Conservation (phyloP, 2,797 vertebrate genomes). For the Halcyon leucocephala region DNA sequence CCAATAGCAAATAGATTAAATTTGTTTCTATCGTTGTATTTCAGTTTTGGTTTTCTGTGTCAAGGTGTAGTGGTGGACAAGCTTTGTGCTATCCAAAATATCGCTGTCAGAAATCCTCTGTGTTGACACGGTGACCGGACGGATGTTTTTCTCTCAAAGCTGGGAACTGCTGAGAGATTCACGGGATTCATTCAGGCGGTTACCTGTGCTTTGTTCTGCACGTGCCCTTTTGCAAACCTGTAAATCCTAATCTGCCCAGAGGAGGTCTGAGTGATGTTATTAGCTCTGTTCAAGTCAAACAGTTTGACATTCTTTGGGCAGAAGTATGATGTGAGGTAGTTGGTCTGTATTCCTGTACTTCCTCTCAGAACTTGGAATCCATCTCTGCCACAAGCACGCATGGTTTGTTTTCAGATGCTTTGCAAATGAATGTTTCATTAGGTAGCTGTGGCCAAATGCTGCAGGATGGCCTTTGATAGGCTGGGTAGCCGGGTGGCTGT, state of each 20-base stretch:
- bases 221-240: neutral
- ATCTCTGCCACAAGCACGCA: neutral
- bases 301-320: neutral
- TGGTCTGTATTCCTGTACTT: neutral
- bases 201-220: neutral
- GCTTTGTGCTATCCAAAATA: neutral
- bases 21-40: neutral
- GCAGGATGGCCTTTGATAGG: neutral
- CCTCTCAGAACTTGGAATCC: neutral
- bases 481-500: rapidly evolving
- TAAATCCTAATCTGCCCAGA: neutral
- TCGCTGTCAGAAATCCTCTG: neutral
- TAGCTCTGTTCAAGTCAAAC: neutral
- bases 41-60: neutral
- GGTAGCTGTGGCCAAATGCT: neutral
- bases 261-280: neutral
- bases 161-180: neutral
- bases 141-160: neutral
- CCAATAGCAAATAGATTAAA: neutral
- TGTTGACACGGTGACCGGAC: neutral
- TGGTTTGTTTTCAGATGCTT: slow-evolving; percentile 12
- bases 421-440: neutral
- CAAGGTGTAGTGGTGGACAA: neutral
- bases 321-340: neutral
- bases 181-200: neutral